Percentiles rank a stretch among this genome's conserved stretches.
phyloP scores from a whole-genome alignment of 2,113 vertebrate species.

The Myotis davidii region DNA sequence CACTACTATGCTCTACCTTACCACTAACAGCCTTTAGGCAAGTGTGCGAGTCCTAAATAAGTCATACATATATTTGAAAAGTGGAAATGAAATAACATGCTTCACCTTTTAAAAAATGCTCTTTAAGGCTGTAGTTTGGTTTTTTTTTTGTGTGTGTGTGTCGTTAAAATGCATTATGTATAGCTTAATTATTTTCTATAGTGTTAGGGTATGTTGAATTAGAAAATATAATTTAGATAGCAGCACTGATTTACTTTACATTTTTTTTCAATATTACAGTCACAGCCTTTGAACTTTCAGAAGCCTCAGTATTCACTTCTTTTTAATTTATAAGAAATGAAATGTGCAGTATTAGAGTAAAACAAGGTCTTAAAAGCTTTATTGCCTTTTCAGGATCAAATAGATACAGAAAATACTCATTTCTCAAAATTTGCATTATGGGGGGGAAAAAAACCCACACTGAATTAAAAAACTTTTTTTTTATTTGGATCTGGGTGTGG shows the following conservation, averaged over 20 bases:
- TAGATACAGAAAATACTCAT: not conserved
- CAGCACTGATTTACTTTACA: not conserved
- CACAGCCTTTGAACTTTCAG: not conserved
- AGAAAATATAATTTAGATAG: not conserved
- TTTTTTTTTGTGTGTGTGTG: not conserved
- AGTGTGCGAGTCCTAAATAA: not conserved
- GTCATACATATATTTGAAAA: not conserved
- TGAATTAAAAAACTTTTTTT: not conserved
- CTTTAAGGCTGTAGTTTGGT: not conserved
- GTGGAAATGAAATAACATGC: not conserved
- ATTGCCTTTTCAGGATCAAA: not conserved
- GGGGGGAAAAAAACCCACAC: not conserved
- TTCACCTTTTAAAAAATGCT: not conserved
- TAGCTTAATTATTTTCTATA: not conserved
- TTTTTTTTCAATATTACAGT: not conserved
- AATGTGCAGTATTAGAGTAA: not conserved
- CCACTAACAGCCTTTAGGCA: not conserved
- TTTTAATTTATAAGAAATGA: not conserved
- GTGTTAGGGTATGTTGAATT: slow-evolving; percentile 1
- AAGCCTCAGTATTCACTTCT: not conserved
- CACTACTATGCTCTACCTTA: not conserved
- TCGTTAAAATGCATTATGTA: not conserved
- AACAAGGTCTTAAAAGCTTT: slow-evolving; percentile 20
- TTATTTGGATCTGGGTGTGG: not conserved
- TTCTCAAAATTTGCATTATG: not conserved